These are phyloP conservation scores for Drosophila tani DNA, from an alignment of 1,140 invertebrate species.

Conservation along the genomic window DNA sequence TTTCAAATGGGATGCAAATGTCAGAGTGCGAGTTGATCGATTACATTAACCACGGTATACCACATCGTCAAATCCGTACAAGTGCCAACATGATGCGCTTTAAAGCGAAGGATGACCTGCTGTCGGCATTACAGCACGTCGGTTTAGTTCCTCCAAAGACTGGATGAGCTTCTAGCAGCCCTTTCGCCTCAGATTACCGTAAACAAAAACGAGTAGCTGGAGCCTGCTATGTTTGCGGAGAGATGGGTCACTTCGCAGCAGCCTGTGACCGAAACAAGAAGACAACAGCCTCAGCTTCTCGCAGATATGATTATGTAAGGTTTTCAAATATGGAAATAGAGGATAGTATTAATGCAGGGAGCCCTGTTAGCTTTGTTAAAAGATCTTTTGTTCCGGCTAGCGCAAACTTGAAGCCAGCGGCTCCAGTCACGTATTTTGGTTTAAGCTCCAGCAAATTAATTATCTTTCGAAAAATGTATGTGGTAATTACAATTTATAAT, in stretches of 20 bases:
- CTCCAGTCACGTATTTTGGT: not conserved
- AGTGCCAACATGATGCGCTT: no score
- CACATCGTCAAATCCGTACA: not conserved
- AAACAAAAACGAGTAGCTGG: no score
- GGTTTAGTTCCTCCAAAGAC: no score
- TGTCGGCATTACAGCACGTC: no score
- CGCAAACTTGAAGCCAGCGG: not conserved
- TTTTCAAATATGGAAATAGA: conserved; percentile 1
- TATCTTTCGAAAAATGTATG: not conserved
- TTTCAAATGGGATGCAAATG: not conserved
- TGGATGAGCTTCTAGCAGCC: no score
- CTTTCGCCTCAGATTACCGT: no score
- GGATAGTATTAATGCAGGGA: not conserved
- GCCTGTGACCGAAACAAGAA: no score
- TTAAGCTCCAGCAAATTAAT: not conserved
- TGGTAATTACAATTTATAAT: not conserved
- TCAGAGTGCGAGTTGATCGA: not conserved
- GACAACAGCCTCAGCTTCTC: no score
- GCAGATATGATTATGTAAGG: not conserved
- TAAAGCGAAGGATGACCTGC: no score
- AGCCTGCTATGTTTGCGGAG: no score
- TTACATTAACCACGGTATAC: not conserved
- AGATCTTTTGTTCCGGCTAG: not conserved
- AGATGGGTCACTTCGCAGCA: no score
- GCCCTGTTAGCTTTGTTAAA: not conserved